Evolutionary conservation across 2,888 invertebrate species (phyloP).

Genomic region (Agonopterix heracliana): DNA sequence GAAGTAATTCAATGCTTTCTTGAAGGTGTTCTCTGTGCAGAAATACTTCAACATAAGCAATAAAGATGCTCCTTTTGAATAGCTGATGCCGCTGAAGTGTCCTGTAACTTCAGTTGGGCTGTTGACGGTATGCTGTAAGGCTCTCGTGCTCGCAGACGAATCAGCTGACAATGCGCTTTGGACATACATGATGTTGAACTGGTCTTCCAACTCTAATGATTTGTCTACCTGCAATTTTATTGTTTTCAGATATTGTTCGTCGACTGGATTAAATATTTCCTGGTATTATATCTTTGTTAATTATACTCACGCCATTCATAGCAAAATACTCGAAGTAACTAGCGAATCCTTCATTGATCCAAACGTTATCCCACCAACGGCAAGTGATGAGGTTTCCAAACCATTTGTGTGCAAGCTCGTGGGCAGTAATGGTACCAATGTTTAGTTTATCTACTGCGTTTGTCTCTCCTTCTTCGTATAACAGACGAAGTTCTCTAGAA

Average conservation of each 20-base stretch:
- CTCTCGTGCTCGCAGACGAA: slow-evolving; percentile 54
- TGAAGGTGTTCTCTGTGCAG: slow-evolving; percentile 73
- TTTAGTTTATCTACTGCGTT: slow-evolving; percentile 52
- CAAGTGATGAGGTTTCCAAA: slow-evolving; percentile 85
- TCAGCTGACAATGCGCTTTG: slow-evolving; percentile 77
- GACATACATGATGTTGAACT: slow-evolving; percentile 82
- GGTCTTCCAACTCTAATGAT: slow-evolving; percentile 77
- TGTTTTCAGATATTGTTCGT: background rate
- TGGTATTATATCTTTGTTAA: background rate
- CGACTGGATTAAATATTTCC: background rate
- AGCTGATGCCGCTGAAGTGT: slow-evolving; percentile 82
- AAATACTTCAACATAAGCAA: slow-evolving; percentile 81
- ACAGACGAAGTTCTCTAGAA: slow-evolving; percentile 56
- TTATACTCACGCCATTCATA: slow-evolving; percentile 52
- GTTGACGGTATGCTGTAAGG: slow-evolving; percentile 76
- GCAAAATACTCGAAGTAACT: slow-evolving; percentile 81
- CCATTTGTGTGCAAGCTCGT: slow-evolving; percentile 84
- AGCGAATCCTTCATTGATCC: slow-evolving; percentile 87
- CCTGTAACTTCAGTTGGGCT: slow-evolving; percentile 77
- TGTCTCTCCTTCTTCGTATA: slow-evolving; percentile 58
- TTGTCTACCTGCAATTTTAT: slow-evolving; percentile 38
- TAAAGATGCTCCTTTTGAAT: slow-evolving; percentile 79
- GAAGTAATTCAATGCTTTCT: slow-evolving; percentile 71
- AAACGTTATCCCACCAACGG: slow-evolving; percentile 83
- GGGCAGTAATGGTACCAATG: slow-evolving; percentile 73